phyloP scores from a whole-genome alignment of 2,797 vertebrate genomes.

The Sorex maritimensis region DNA sequence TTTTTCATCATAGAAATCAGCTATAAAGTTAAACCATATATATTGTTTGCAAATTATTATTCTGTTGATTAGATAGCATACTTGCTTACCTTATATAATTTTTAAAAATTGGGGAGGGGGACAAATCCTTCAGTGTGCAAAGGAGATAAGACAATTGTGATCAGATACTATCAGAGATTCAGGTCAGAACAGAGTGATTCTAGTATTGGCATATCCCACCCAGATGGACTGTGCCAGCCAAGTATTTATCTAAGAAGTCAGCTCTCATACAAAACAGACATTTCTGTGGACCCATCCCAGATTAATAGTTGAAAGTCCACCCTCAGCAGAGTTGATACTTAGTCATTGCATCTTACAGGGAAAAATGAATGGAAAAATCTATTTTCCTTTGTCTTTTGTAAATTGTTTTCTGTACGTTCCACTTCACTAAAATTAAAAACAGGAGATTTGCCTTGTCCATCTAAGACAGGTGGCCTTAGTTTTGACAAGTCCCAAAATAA shows the following conservation, averaged over 20 bases:
- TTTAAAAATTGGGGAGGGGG: not conserved
- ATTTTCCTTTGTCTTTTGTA: not conserved
- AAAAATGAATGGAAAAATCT: not conserved
- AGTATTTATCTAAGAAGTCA: not conserved
- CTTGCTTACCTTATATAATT: not conserved
- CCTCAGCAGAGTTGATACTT: not conserved
- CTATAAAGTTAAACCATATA: not conserved
- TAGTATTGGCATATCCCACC: not conserved
- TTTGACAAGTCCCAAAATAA: slow-evolving; percentile 35
- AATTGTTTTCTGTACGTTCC: not conserved
- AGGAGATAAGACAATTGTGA: not conserved
- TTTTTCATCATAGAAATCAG: not conserved
- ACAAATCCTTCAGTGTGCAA: not conserved
- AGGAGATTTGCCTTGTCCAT: slow-evolving; percentile 20
- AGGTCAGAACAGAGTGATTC: not conserved
- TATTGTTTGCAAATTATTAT: slow-evolving; percentile 16
- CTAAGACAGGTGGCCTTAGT: slow-evolving; percentile 17
- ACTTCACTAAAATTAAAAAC: slow-evolving; percentile 20
- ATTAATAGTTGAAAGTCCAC: not conserved
- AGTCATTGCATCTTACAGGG: not conserved
- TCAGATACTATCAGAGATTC: not conserved
- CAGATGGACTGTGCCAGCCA: not conserved
- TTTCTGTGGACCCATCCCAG: not conserved
- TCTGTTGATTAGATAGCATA: not conserved
- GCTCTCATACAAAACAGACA: not conserved